phyloP scores from a whole-genome alignment of 2,797 vertebrate genomes.

The Lutjanus argentimaculatus region DNA sequence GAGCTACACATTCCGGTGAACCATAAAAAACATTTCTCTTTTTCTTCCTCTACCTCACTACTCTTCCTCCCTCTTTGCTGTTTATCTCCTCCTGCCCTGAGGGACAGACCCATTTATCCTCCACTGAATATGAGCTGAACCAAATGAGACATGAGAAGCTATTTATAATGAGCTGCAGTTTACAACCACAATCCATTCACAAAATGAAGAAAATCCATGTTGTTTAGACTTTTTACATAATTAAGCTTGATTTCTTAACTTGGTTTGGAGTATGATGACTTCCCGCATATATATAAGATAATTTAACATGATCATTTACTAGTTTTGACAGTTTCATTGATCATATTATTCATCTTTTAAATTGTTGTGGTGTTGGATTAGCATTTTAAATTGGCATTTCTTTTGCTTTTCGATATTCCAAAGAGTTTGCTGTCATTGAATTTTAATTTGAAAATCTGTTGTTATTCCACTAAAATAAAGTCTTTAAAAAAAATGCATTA shows the following conservation, averaged over 20 bases:
- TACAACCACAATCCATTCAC: conserved; percentile 51
- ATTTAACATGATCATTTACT: conserved; percentile 18
- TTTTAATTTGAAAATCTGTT: conserved; percentile 63
- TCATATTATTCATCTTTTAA: conserved; percentile 39
- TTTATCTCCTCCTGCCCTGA: conserved; percentile 52
- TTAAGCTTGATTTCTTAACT: conserved; percentile 32
- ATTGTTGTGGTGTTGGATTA: conserved; percentile 59
- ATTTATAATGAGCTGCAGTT: conserved; percentile 61
- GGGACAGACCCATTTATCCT: conserved; percentile 63
- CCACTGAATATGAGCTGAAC: conserved; percentile 56
- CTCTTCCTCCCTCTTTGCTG: conserved; percentile 33
- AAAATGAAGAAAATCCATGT: conserved; percentile 39
- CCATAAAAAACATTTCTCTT: not conserved
- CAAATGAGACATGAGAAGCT: conserved; percentile 65
- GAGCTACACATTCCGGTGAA: conserved; percentile 92
- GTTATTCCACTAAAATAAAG: conserved; percentile 72
- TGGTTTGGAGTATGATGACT: conserved; percentile 28
- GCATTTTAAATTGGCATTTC: conserved; percentile 21
- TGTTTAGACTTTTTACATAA: conserved; percentile 30
- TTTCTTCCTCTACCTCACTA: conserved; percentile 6
- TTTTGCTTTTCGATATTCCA: conserved; percentile 33
- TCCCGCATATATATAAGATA: not conserved
- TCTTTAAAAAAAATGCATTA: conserved; percentile 32
- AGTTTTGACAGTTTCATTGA: conserved; percentile 39
- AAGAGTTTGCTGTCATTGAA: conserved; percentile 62